phyloP scores from a whole-genome alignment of 2,888 invertebrate genomes.

The Andrena camellia region DNA sequence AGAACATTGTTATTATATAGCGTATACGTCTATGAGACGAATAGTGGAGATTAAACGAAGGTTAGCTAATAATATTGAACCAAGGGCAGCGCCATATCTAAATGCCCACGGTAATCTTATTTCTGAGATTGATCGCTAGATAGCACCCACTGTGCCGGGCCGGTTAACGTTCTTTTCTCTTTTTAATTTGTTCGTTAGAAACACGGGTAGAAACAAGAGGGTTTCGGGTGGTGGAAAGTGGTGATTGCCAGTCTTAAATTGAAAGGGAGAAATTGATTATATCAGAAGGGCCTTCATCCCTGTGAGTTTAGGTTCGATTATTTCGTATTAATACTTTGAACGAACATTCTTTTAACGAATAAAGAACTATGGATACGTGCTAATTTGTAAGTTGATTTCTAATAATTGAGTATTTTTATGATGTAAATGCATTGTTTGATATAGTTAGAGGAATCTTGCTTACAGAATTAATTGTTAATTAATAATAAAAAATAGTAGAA shows the following conservation, averaged over 20 bases:
- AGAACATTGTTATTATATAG: slow-evolving; percentile 4
- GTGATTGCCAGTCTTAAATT: not conserved
- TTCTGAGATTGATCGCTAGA: slow-evolving; percentile 26
- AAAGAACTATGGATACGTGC: not conserved
- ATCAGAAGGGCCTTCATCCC: not conserved
- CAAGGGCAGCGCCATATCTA: slow-evolving; percentile 59
- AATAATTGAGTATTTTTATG: too few relatives aligned
- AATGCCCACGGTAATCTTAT: slow-evolving; percentile 2
- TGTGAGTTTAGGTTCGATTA: not conserved
- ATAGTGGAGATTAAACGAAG: slow-evolving; percentile 22
- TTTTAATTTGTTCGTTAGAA: not conserved
- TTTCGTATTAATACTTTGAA: not conserved
- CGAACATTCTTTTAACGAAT: not conserved
- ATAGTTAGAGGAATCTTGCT: too few relatives aligned
- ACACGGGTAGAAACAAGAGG: not conserved
- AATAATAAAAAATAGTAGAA: not conserved
- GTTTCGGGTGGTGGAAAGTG: too few relatives aligned
- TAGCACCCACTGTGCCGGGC: slow-evolving; percentile 21
- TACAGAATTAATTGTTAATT: too few relatives aligned
- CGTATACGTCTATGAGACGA: not conserved
- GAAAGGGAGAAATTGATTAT: not conserved
- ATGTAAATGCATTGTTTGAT: too few relatives aligned
- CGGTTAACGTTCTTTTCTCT: not conserved
- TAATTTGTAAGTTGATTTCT: too few relatives aligned
- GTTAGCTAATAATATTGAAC: slow-evolving; percentile 41